Evolutionary conservation across 2,113 vertebrate genomes (phyloP).

Genomic region (Cromileptes altivelis): DNA sequence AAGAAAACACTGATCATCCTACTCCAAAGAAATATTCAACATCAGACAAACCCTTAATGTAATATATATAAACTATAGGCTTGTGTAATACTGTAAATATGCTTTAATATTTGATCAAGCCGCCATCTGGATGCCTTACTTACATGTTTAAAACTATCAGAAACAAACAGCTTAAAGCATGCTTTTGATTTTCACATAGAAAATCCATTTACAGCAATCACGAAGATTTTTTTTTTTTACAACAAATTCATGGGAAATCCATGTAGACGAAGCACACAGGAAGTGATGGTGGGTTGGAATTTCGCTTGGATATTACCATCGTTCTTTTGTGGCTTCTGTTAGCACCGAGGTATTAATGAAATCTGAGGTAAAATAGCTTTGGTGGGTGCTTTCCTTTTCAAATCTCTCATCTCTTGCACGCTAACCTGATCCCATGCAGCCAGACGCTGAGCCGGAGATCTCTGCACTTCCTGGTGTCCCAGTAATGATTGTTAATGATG

Average conservation of each 20-base stretch:
- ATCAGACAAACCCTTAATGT: conserved; percentile 55
- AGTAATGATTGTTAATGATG: conserved; percentile 88
- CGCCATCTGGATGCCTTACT: conserved; percentile 38
- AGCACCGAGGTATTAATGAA: conserved; percentile 56
- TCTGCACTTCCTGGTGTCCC: conserved; percentile 84
- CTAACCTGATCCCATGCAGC: conserved; percentile 82
- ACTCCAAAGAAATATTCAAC: conserved; percentile 75
- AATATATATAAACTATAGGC: conserved; percentile 47
- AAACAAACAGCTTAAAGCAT: conserved; percentile 44
- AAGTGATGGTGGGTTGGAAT: background rate
- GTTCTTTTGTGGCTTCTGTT: conserved; percentile 19
- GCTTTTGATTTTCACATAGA: conserved; percentile 45
- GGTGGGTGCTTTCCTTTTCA: conserved; percentile 73
- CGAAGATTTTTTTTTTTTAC: conserved; percentile 18
- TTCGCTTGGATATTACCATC: conserved; percentile 37
- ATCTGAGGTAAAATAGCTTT: conserved; percentile 67
- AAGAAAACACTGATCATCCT: conserved; percentile 60
- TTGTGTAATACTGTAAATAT: conserved; percentile 39
- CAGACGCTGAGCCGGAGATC: conserved; percentile 79
- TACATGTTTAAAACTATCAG: conserved; percentile 25
- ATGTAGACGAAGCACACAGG: background rate
- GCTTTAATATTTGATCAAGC: conserved; percentile 65
- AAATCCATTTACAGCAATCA: conserved; percentile 19
- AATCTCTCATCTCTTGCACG: conserved; percentile 80
- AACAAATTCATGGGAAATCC: conserved; percentile 28